A percentile compares a stretch with the other conserved stretches of the same genome.
These are phyloP conservation scores for Syrphus vitripennis DNA, from an alignment of 2,888 invertebrate genomes.

Conservation along the genomic window DNA sequence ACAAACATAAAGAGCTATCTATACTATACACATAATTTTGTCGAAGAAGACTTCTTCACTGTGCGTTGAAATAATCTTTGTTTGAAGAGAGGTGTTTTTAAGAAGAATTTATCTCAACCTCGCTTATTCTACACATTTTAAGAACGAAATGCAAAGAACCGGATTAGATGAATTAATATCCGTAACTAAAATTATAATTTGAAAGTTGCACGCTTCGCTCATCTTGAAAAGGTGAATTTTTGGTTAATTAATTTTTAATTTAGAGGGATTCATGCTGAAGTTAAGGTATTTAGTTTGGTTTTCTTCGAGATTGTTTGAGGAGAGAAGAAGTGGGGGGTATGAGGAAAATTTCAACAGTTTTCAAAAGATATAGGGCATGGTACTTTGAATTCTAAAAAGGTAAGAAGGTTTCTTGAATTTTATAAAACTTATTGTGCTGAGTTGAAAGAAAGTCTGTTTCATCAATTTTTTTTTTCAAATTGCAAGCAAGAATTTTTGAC, in stretches of 20 bases:
- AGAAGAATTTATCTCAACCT: not conserved
- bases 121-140: not conserved
- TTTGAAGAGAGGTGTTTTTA: not conserved
- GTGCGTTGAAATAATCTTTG: not conserved
- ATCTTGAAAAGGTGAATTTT: not conserved
- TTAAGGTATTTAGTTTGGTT: not conserved
- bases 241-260: slow-evolving; percentile 15
- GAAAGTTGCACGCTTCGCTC: slow-evolving; percentile 9
- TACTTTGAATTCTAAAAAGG: too few species aligned
- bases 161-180: slow-evolving; percentile 12
- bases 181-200: slow-evolving; percentile 16
- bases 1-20: not conserved
- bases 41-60: not conserved
- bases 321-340: not conserved
- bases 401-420: not conserved
- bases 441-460: not conserved
- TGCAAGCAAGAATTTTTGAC: too few species aligned
- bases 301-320: not conserved
- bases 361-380: not conserved
- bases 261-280: not conserved
- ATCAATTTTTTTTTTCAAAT: not conserved
- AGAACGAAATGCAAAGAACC: slow-evolving; percentile 18
- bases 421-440: too few species aligned
- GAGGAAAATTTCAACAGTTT: not conserved
- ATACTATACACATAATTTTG: not conserved